Base-by-base conservation (phyloP, 2,113 vertebrate genomes). In the Nannospalax galili region DNA sequence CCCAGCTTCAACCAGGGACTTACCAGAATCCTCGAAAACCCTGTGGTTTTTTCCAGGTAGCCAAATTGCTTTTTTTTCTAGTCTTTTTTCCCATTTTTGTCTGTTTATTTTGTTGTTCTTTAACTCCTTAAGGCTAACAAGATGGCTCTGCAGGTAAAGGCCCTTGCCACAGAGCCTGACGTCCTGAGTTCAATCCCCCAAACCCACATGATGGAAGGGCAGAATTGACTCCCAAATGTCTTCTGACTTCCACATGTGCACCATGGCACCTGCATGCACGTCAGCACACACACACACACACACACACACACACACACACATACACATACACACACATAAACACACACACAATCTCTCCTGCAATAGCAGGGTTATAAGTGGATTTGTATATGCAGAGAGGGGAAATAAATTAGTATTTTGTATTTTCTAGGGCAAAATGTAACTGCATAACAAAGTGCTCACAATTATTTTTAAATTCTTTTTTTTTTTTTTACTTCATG, bases 301-400 rank as follows among this genome's bases (percentile, higher is more conserved):
- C 17, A 56, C 17, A n/a, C 30, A n/a, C 48, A 22, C 32, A 58
- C 32, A 58, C 17, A n/a, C 32, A 58, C 17, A n/a, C 19, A n/a
- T 9, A 56, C 32, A 79, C 19, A 79, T 32, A 75, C 12, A 75
- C 26, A 45, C 24, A 75, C 70, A 73, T n/a, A 73, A 7, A 72
- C 17, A 72, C 4, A 20, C 35, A 52, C 48, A 52, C 48, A 52
- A n/a, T 80, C 32, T 95, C 93, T 84, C 93, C 42, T 93, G 35
- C 40, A 90, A 72, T 80, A 89, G 84, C 48, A 89, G 16, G 24
- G 52, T 81, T 65, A 77, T 70, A 94, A 93, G 70, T 96, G 81
- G 85, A 92, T 93, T 96, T 88, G 81, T 88, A 94, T 90, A 74
- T 62, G 93, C 42, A 88, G 48, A 84, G 91, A 84, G 91, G 88